These are phyloP conservation scores for Morinoia aosen DNA, from an alignment of 2,888 invertebrate genomes.

Conservation along the genomic window DNA sequence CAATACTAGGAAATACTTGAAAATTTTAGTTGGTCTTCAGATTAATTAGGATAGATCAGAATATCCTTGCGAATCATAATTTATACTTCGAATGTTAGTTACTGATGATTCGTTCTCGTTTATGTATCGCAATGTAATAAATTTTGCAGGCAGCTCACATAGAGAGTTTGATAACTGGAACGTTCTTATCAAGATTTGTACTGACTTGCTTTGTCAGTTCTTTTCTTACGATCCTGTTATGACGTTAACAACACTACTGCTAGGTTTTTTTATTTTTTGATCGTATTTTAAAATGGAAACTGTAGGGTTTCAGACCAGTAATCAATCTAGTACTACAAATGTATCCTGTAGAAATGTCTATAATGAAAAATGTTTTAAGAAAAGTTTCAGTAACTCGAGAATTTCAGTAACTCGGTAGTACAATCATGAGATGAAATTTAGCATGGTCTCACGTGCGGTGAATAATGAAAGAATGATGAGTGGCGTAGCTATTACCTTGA, in stretches of 20 bases:
- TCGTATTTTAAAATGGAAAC: neutral
- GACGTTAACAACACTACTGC: neutral
- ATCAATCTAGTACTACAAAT: no score
- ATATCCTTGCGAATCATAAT: neutral
- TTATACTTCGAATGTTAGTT: neutral
- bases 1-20: no score
- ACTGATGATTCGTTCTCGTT: neutral
- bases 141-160: neutral
- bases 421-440: no score
- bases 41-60: neutral
- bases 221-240: neutral
- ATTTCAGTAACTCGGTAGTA: no score
- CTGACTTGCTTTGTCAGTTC: neutral
- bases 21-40: neutral
- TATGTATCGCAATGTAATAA: neutral
- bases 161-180: neutral
- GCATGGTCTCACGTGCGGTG: no score
- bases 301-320: no score
- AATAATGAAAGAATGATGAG: no score
- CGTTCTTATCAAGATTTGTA: neutral
- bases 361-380: no score
- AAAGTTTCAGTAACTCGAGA: no score
- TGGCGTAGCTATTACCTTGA: no score
- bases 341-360: no score
- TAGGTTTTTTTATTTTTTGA: neutral